A percentile compares a stretch with the other conserved stretches of the same genome.
phyloP scores from a whole-genome alignment of 2,113 vertebrate species.

The Pristiophorus japonicus region DNA sequence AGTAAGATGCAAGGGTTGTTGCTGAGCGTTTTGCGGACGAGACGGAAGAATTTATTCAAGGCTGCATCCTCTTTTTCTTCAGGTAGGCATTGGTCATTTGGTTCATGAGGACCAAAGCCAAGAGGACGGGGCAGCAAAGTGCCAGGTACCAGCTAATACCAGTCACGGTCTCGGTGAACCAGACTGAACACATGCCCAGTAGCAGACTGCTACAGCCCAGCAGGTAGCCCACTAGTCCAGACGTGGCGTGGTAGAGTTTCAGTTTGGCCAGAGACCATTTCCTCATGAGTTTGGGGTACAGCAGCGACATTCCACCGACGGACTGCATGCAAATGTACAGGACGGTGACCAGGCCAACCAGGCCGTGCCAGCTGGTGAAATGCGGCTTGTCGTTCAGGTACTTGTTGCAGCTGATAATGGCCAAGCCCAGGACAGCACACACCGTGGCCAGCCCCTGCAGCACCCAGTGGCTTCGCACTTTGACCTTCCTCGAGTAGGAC shows the following conservation, averaged over 20 bases:
- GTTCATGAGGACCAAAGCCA: constrained; percentile 81
- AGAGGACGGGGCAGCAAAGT: constrained; percentile 66
- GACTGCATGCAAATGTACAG: constrained; percentile 65
- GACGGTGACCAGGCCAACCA: constrained; percentile 71
- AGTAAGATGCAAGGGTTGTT: neutral
- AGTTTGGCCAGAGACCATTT: constrained; percentile 85
- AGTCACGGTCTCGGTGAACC: constrained; percentile 71
- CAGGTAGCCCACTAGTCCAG: constrained; percentile 78
- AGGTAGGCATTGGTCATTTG: constrained; percentile 85
- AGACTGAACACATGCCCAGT: constrained; percentile 77
- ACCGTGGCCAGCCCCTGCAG: constrained; percentile 72
- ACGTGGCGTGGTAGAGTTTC: constrained; percentile 83
- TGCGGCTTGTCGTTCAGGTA: constrained; percentile 75
- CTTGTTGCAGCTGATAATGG: constrained; percentile 77
- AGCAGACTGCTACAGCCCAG: constrained; percentile 75
- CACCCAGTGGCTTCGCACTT: constrained; percentile 75
- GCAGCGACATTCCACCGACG: constrained; percentile 63
- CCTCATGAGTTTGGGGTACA: constrained; percentile 77
- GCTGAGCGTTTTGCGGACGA: neutral
- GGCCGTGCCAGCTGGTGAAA: constrained; percentile 81
- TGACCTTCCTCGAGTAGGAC: constrained; percentile 71
- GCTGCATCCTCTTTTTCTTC: constrained; percentile 78
- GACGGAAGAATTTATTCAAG: constrained; percentile 53
- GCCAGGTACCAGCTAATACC: constrained; percentile 73
- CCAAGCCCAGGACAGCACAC: constrained; percentile 71